These are phyloP conservation scores for Eupithecia pulchellata DNA, from an alignment of 2,888 invertebrate species.

Conservation along the genomic window DNA sequence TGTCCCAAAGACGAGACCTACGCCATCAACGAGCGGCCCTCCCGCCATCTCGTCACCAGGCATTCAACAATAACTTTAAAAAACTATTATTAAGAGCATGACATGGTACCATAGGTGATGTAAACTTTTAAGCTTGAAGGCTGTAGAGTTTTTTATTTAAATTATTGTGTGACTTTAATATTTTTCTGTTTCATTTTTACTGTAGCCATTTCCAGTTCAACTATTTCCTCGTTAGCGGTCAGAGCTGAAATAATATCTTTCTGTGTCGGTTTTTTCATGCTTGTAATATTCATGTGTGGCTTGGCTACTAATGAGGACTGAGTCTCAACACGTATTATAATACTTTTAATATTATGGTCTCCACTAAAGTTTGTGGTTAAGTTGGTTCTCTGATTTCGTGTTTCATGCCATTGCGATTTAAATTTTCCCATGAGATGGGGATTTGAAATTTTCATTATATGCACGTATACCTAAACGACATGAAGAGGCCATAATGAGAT, in stretches of 20 bases:
- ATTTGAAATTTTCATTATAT: neutral
- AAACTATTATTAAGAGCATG: too few species aligned
- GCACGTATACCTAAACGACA: too few species aligned
- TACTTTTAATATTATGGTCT: neutral
- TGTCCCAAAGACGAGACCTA: too few species aligned
- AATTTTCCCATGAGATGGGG: neutral
- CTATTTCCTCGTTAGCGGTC: neutral
- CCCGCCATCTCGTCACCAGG: too few species aligned
- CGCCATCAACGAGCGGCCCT: too few species aligned
- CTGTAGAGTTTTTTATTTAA: too few species aligned
- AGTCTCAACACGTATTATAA: neutral
- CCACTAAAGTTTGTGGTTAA: neutral
- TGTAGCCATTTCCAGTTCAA: neutral
- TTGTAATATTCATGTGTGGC: neutral
- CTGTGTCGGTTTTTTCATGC: neutral
- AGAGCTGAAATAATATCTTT: neutral
- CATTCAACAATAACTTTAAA: too few species aligned
- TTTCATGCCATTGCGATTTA: neutral
- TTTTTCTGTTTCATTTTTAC: neutral
- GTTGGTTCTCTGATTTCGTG: neutral
- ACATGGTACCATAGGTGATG: too few species aligned
- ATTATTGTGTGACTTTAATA: too few species aligned
- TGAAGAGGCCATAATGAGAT: too few species aligned
- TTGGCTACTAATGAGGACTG: neutral
- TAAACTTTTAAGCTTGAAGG: too few species aligned